Evolutionary conservation across 1,140 invertebrate genomes (phyloP).

Genomic region (Drosophila sproati): DNA sequence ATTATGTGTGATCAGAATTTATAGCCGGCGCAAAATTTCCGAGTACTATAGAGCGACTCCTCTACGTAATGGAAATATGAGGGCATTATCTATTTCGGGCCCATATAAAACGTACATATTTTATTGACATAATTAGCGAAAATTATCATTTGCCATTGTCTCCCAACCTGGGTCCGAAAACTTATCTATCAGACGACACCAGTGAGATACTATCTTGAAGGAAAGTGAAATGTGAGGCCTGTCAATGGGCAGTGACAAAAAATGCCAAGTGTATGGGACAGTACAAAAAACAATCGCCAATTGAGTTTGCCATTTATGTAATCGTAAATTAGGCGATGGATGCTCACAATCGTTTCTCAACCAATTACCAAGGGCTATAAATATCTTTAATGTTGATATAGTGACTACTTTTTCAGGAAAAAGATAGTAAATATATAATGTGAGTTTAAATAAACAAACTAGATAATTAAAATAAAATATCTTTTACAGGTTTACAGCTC

Average conservation of each 20-base stretch:
- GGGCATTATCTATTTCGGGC: slow-evolving; percentile 67
- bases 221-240: slow-evolving; percentile 52
- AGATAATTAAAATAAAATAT: no score
- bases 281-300: slow-evolving; percentile 23
- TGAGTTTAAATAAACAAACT: not conserved
- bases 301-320: slow-evolving; percentile 29
- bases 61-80: slow-evolving; percentile 10
- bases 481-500: no score
- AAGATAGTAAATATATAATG: no score
- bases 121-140: slow-evolving; percentile 75
- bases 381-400: not conserved
- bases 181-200: slow-evolving; percentile 58
- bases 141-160: slow-evolving; percentile 59
- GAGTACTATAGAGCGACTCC: not conserved
- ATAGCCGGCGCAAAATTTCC: not conserved
- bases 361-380: slow-evolving; percentile 23
- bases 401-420: not conserved
- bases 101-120: slow-evolving; percentile 23
- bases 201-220: slow-evolving; percentile 36
- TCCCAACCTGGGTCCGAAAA: slow-evolving; percentile 8
- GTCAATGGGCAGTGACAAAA: slow-evolving; percentile 17
- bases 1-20: slow-evolving; percentile 31
- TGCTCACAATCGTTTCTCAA: not conserved
- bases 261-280: slow-evolving; percentile 5
- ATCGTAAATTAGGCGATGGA: slow-evolving; percentile 13